phyloP scores from a whole-genome alignment of 92 coral and sea anemone species.

The Paragorgia papillata region DNA sequence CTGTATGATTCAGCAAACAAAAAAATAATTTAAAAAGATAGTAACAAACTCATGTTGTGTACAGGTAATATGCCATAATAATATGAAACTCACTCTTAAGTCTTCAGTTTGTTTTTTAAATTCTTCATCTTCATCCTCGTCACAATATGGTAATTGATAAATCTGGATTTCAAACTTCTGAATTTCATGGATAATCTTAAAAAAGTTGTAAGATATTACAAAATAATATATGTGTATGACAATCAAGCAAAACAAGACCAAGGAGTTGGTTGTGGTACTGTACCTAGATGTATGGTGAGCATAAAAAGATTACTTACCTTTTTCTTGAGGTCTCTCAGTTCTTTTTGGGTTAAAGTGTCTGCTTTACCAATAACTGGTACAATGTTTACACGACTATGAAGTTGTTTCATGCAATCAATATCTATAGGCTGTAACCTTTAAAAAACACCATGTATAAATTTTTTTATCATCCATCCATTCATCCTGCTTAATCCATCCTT shows the following conservation, averaged over 20 bases:
- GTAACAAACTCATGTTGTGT: no score
- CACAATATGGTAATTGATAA: constrained; percentile 89
- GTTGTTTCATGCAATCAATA: constrained; percentile 90
- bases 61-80: no score
- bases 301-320: no score
- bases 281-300: no score
- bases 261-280: no score
- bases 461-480: no score
- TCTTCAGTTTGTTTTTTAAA: constrained; percentile 35
- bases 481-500: no score
- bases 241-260: no score
- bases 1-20: constrained; percentile 34
- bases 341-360: constrained; percentile 87
- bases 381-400: constrained; percentile 90
- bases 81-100: constrained; percentile 14
- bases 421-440: constrained; percentile 89
- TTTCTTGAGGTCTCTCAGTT: constrained; percentile 78
- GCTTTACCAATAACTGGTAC: constrained; percentile 98
- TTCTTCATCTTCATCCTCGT: constrained; percentile 89
- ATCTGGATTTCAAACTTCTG: constrained; percentile 62
- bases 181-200: constrained; percentile 36
- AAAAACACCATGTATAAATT: no score
- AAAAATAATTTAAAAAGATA: background rate
- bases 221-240: no score
- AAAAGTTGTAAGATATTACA: background rate